Base-by-base conservation (phyloP, 2,888 invertebrate genomes). In the Hypomecis punctinalis region DNA sequence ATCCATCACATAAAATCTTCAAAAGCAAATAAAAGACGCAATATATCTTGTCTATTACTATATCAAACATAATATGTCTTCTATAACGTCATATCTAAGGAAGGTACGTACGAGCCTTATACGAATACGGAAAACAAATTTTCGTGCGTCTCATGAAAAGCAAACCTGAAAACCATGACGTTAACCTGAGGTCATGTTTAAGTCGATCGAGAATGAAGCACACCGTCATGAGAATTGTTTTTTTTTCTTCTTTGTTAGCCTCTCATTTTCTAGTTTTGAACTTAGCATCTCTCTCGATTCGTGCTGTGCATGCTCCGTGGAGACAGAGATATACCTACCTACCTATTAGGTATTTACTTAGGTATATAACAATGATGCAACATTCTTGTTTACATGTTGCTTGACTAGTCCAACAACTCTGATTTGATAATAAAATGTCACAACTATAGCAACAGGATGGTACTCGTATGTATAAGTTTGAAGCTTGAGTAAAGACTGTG, bases 91-190 rank as follows among this genome's bases (percentile, higher is more conserved):
- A 53, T 8, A 53, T 33, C 33, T 45, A 11, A 23, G 10, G 23
- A 53, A 35, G 5, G 49, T 35, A 49, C 8, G 6, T 5, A 4
- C 1, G n/a, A n/a, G n/a, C 8, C 36, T 36, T 37, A 36, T 36
- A 52, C 46, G 54, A 58, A 69, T 48, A 67, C 54, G 70, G 67
- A 69, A 71, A 67, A 63, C 65, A 63, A 63, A 65, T 68, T 71
- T 66, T 54, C 57, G 57, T 62, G 43, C 65, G 37, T 43, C 45
- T 63, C 43, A 43, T 65, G 54, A 63, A 63, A 54, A 63, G 45
- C 35, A 65, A 64, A 60, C 67, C 65, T 67, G 68, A 67, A 68
- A 68, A 59, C 54, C 11, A 47, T 68, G 63, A 71, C 70, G 68
- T 63, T 40, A 67, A 37, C n/a, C 46, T 36, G 63, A 60, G 54